Base-by-base conservation (phyloP, 2,888 invertebrate species). In the Ichneumoninae sp. region DNA sequence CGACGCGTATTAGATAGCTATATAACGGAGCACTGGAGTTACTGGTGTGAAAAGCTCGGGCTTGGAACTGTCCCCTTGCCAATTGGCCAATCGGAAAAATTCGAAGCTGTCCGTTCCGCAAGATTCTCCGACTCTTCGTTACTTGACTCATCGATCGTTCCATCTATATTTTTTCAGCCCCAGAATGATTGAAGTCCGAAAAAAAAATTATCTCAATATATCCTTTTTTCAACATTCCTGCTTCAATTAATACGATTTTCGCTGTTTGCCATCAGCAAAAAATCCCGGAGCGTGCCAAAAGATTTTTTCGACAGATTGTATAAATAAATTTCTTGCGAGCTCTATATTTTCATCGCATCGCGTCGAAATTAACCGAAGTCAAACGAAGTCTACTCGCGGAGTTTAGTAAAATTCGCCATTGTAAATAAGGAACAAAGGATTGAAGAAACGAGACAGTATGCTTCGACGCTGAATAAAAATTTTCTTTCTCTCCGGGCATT, bases 61-160 rank as follows among this genome's bases (percentile, higher is more conserved):
- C 26, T 62, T n/a, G 62, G 33, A 13, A 62, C 26, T 3, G 30
- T 26, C 33, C 36, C 70, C 19, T 36, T 52, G 44, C 72, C 66
- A 78, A 78, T 84, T 81, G 69, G 50, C 65, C 74, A 40, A 76
- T 83, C 69, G 74, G 65, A 69, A 81, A 81, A 81, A 47, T 47
- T 84, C 81, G 81, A 40, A 16, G 7, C 26, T n/a, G 16, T 70
- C 47, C 74, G 66, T 26, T 54, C 52, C 60, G 30, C 40, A 30
- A 47, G 26, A 72, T 40, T 2, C 22, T 62, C 65, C 16, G 60
- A 47, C 69, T 36, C 71, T 78, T 79, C 62, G 70, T 75, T 71
- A 70, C 5, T 50, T 13, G n/a, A 70, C 30, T 10, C 33, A 16
- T 33, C 10, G 10, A 36, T 33, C 33, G 50, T 16, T 30, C 30